Percentiles rank a stretch among this genome's conserved stretches.
Conservation (phyloP, 2,888 invertebrate genomes). For the Epiblema foenella region DNA sequence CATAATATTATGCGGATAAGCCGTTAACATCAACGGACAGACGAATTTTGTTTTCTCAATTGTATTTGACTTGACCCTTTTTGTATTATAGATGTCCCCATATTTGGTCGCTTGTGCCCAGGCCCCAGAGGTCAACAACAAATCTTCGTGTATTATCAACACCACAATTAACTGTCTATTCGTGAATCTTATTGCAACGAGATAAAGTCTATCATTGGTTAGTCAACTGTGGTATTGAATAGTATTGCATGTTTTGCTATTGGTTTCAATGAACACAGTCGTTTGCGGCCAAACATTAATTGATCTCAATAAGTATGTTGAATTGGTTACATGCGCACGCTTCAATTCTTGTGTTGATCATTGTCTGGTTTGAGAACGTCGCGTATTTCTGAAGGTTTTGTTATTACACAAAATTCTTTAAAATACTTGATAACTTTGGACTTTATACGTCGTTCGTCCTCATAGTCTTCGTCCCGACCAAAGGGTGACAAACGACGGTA, state of each 20-base stretch:
- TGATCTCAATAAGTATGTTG: conserved; percentile 72
- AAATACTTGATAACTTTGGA: no score
- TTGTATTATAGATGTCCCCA: not conserved
- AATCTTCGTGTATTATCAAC: conserved; percentile 27
- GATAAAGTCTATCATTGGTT: no score
- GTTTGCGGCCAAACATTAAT: conserved; percentile 63
- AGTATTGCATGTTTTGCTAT: conserved; percentile 28
- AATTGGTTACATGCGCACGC: conserved; percentile 56
- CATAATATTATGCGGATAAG: no score
- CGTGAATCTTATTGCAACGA: no score
- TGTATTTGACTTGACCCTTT: not conserved
- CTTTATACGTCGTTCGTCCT: no score
- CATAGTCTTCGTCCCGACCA: no score
- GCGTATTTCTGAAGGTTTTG: not conserved
- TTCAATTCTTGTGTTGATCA: conserved; percentile 4
- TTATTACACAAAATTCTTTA: no score
- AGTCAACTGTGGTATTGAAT: no score
- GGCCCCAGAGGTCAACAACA: conserved; percentile 9
- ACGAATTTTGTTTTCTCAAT: not conserved
- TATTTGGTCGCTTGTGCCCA: not conserved
- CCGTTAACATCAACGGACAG: no score
- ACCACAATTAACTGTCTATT: no score
- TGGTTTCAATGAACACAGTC: conserved; percentile 49
- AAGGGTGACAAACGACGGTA: no score
- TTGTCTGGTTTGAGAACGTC: not conserved